Evolutionary conservation across 2,888 invertebrate species (phyloP), one percentile per base, ranked within the genome.

Genomic region (Octodonta nipae): DNA sequence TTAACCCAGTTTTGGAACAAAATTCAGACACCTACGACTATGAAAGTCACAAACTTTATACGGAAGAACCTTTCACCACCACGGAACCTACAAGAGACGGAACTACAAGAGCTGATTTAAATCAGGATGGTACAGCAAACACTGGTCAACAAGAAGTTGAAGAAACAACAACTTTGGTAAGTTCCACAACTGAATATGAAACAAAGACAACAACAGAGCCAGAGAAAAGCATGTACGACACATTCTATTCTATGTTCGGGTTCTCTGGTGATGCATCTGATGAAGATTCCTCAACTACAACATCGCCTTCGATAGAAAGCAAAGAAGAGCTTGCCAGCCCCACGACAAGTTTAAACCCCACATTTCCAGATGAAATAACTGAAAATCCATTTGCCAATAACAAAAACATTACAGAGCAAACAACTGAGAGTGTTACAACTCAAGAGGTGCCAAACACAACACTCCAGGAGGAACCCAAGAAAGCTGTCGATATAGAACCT

Each of bases 241-340:
- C 55, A 0, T 41, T 61, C 3, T 60, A 58, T 34, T 52, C 56
- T 39, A 58, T 60, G 54, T 58, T 60, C 35, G 69, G 44, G 44
- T 57, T 53, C 11, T 30, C 41, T 7, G 34, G 37, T 27, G 35
- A 34, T 8, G 31, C 38, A 32, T n/a, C 33, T 8, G 17, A 32
- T 5, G 36, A 40, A 13, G 15, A 38, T 20, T 30, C 39, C 2
- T 11, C 30, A 11, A 6, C 31, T 12, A 26, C 33, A 15, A 33
- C 37, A 2, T 12, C 34, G n/a, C 24, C 28, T 17, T 32, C 31
- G n/a, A 22, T 22, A 3, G 11, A 2, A 3, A 22, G 10, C 4
- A 11, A 22, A 10, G 22, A 22, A 22, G 15, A 42, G 15, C 51
- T 55, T 38, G 22, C 11, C 3, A 22, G 10, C 3, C 3, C 3